Evolutionary conservation across 2,888 invertebrate genomes (phyloP).

Genomic region (Sialis fuliginosa): DNA sequence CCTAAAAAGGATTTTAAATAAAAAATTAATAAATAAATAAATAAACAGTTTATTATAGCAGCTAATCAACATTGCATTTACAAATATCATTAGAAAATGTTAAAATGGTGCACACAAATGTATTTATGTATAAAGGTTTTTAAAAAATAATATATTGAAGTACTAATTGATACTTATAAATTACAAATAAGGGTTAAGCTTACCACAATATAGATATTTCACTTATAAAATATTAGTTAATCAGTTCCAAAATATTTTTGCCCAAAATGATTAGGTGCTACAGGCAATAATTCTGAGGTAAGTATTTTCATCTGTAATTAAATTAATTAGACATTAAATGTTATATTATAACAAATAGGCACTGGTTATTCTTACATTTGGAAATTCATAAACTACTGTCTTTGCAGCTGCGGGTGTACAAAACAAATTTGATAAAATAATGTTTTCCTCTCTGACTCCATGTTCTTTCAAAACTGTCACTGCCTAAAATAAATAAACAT

Average conservation of each 20-base stretch:
- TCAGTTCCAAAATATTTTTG: constrained; percentile 98
- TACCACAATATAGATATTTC: no score
- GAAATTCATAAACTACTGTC: constrained; percentile 68
- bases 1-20: no score
- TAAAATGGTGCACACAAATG: background rate
- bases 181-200: no score
- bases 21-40: no score
- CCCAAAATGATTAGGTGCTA: constrained; percentile 96
- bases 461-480: constrained; percentile 89
- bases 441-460: constrained; percentile 82
- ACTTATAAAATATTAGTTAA: constrained; percentile 21
- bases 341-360: background rate
- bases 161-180: background rate
- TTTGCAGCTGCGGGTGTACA: constrained; percentile 84
- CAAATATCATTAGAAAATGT: no score
- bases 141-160: background rate
- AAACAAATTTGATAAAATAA: constrained; percentile 94
- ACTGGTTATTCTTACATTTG: constrained; percentile 29
- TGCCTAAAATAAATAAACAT: constrained; percentile 40
- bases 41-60: no score
- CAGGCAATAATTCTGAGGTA: constrained; percentile 86
- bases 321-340: constrained; percentile 3
- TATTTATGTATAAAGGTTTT: no score
- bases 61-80: no score
- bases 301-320: constrained; percentile 68